Conservation (phyloP, 2,888 invertebrate species). For the Scelioninae gen. 1 region DNA sequence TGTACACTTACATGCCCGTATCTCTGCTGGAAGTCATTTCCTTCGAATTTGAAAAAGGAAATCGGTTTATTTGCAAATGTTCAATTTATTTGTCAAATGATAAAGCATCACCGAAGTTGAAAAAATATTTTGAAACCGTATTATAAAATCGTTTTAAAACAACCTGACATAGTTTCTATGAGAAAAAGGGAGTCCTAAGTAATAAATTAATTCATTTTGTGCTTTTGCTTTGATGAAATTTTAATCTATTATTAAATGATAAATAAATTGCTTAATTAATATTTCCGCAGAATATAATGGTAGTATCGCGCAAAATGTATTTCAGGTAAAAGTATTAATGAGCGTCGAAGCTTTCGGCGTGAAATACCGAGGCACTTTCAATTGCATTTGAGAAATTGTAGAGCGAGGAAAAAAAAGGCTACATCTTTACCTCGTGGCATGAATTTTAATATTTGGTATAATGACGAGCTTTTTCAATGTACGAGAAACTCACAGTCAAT, state of each 20-base stretch:
- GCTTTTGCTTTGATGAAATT: not conserved
- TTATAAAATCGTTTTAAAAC: too few relatives aligned
- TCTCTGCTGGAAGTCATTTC: conserved; percentile 34
- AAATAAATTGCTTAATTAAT: conserved; percentile 32
- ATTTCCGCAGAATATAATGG: conserved; percentile 10
- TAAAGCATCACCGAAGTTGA: too few relatives aligned
- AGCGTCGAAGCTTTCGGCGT: conserved; percentile 13
- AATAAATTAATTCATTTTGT: conserved; percentile 4
- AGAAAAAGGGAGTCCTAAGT: conserved; percentile 12
- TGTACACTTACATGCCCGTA: conserved; percentile 13
- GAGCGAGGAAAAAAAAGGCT: conserved; percentile 30
- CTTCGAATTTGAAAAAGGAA: conserved; percentile 33
- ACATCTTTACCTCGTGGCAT: conserved; percentile 49
- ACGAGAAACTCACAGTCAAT: conserved; percentile 41
- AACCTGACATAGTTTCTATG: not conserved
- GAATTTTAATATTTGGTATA: conserved; percentile 54
- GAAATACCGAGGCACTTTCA: conserved; percentile 31
- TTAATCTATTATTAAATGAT: conserved; percentile 11
- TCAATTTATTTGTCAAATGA: conserved; percentile 41
- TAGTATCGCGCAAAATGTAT: conserved; percentile 1
- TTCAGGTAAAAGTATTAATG: conserved; percentile 27
- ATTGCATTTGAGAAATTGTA: conserved; percentile 29
- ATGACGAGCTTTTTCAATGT: conserved; percentile 43
- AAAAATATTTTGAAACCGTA: too few relatives aligned
- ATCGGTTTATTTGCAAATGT: conserved; percentile 38